Percentiles rank a stretch among this genome's conserved stretches.
These are phyloP conservation scores for Polydesmus complanatus DNA, from an alignment of 2,888 invertebrate genomes.

Conservation along the genomic window DNA sequence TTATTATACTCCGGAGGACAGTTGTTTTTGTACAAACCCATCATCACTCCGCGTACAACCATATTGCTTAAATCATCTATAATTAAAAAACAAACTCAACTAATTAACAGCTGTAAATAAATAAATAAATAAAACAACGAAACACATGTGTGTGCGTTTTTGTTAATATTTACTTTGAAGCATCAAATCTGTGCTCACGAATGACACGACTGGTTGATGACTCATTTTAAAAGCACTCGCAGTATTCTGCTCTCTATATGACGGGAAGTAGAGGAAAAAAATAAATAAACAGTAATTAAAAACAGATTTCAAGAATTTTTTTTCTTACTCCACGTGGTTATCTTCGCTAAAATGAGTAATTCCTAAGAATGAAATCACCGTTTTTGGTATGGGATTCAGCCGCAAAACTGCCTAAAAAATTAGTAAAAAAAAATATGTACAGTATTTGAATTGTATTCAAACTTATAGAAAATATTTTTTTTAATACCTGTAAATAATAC, in stretches of 20 bases:
- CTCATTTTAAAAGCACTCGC: not conserved
- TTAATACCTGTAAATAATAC: constrained; percentile 41
- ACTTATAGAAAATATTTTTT: no score
- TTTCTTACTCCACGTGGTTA: not conserved
- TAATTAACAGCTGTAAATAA: no score
- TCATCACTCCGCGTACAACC: not conserved
- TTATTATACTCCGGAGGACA: not conserved
- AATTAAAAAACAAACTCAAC: not conserved
- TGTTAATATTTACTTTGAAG: not conserved
- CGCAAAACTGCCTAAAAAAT: constrained; percentile 3
- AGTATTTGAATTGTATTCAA: no score
- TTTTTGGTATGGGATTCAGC: constrained; percentile 9
- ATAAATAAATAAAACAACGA: no score
- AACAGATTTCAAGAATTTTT: not conserved
- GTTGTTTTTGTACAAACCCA: not conserved
- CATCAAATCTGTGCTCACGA: not conserved
- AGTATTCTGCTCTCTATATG: not conserved
- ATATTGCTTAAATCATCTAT: not conserved
- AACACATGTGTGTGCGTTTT: not conserved
- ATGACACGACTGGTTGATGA: not conserved
- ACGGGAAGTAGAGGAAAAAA: no score
- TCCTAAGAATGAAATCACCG: constrained; percentile 2
- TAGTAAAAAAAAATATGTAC: not conserved
- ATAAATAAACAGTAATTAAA: not conserved
- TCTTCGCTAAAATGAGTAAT: not conserved